Conservation (phyloP, 2,113 vertebrate genomes). For the Ondatra zibethicus region DNA sequence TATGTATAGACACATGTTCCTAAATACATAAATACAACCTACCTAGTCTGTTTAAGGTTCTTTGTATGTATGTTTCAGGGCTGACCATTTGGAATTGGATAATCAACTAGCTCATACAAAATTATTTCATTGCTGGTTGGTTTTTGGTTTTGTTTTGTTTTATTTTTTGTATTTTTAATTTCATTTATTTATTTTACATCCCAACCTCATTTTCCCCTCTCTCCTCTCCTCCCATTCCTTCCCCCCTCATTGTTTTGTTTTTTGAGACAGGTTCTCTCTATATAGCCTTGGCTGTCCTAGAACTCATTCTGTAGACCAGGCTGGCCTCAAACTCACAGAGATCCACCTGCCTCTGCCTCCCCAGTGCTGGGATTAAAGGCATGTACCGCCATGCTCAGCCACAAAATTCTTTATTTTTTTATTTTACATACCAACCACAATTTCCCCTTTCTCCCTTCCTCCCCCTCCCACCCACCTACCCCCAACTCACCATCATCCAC, state of each 20-base stretch:
- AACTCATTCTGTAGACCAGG: background rate
- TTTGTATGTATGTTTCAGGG: background rate
- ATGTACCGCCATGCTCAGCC: background rate
- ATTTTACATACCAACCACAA: too few species aligned
- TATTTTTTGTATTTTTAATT: background rate
- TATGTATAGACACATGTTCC: background rate
- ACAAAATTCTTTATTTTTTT: background rate
- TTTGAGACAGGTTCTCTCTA: background rate
- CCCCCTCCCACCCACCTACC: too few species aligned
- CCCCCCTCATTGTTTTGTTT: background rate
- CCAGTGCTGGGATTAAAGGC: background rate
- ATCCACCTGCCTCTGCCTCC: background rate
- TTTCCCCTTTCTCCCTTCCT: too few species aligned
- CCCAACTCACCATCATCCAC: too few species aligned
- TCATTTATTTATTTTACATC: background rate
- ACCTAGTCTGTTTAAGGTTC: background rate
- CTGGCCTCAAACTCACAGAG: background rate
- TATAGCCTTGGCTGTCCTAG: background rate
- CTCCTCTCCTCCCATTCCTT: too few species aligned
- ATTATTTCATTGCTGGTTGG: background rate
- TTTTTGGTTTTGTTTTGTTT: too few species aligned
- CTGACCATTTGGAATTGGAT: background rate
- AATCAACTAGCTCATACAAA: background rate
- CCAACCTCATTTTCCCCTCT: too few species aligned
- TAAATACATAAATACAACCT: background rate